phyloP scores from a whole-genome alignment of 2,113 vertebrate species.

The Mirza zaza region DNA sequence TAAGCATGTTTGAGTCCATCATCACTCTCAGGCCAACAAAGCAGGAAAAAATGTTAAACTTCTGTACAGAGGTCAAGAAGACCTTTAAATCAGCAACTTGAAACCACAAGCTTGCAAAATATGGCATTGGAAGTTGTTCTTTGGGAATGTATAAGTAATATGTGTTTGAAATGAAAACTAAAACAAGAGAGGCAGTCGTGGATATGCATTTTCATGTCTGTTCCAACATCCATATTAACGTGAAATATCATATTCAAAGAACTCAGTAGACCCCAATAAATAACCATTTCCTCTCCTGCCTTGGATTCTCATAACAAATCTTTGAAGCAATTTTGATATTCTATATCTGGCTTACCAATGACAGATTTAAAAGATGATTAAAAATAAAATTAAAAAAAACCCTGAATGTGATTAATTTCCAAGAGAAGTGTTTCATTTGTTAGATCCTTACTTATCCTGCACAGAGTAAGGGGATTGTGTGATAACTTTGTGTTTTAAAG shows the following conservation, averaged over 20 bases:
- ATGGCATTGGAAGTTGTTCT: slow-evolving; percentile 75
- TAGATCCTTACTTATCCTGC: slow-evolving; percentile 74
- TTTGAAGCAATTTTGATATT: slow-evolving; percentile 64
- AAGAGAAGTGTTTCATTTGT: slow-evolving; percentile 81
- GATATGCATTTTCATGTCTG: background rate
- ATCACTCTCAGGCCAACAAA: slow-evolving; percentile 66
- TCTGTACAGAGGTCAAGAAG: slow-evolving; percentile 81
- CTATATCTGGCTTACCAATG: slow-evolving; percentile 73
- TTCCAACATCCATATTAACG: background rate
- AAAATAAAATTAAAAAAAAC: slow-evolving; percentile 52
- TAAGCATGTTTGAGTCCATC: slow-evolving; percentile 59
- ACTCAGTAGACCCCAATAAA: background rate
- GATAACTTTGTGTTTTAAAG: slow-evolving; percentile 79
- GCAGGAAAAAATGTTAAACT: slow-evolving; percentile 73
- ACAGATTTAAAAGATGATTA: slow-evolving; percentile 76
- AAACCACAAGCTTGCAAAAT: slow-evolving; percentile 77
- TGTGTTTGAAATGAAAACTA: slow-evolving; percentile 63
- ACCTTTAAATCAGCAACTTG: slow-evolving; percentile 80
- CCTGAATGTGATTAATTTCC: slow-evolving; percentile 77
- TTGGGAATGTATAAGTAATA: slow-evolving; percentile 69
- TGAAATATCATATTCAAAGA: slow-evolving; percentile 14
- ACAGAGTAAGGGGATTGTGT: slow-evolving; percentile 79
- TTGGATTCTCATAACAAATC: slow-evolving; percentile 16
- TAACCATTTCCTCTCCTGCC: background rate
- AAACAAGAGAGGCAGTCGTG: slow-evolving; percentile 20